These are phyloP conservation scores for Epizoanthus scotinus DNA, from an alignment of 92 coral and sea anemone genomes.

Conservation along the genomic window DNA sequence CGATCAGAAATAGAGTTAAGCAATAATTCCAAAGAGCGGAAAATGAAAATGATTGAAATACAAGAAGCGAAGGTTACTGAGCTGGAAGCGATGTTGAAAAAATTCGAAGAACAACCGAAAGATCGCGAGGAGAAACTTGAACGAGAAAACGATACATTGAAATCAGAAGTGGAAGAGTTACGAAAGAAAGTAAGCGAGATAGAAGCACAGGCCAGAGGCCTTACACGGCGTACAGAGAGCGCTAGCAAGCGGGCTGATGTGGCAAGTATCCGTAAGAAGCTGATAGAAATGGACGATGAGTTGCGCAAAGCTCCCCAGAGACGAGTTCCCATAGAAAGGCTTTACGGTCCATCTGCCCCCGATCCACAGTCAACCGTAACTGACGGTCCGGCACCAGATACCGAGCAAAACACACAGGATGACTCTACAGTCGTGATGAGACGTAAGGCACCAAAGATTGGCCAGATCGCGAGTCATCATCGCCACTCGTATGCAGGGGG, in stretches of 20 bases:
- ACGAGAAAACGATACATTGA: conserved; percentile 58
- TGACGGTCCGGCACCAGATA: not conserved
- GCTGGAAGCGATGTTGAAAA: conserved; percentile 13
- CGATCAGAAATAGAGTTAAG: conserved; percentile 32
- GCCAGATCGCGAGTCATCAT: conserved; percentile 44
- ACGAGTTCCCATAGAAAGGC: conserved; percentile 16
- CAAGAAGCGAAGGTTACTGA: conserved; percentile 20
- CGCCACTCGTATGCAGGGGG: conserved; percentile 66
- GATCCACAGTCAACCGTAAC: not conserved
- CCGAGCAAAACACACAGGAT: not conserved
- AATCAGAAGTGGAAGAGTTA: conserved; percentile 48
- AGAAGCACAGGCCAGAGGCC: conserved; percentile 53
- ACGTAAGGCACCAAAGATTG: conserved; percentile 21
- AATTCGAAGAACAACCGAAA: conserved; percentile 37
- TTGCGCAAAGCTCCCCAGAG: conserved; percentile 11
- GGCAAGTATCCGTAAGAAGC: conserved; percentile 10
- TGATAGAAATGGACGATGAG: conserved; percentile 20
- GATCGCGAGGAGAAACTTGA: conserved; percentile 30
- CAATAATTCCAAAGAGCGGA: conserved; percentile 30
- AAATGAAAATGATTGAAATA: conserved; percentile 28
- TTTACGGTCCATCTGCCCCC: conserved; percentile 27
- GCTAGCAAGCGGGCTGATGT: conserved; percentile 10
- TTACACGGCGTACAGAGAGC: not conserved
- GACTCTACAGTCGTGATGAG: not conserved
- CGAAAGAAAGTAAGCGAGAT: conserved; percentile 49